Conservation (phyloP, 2,888 invertebrate genomes). For the Ormyrus rosae region DNA sequence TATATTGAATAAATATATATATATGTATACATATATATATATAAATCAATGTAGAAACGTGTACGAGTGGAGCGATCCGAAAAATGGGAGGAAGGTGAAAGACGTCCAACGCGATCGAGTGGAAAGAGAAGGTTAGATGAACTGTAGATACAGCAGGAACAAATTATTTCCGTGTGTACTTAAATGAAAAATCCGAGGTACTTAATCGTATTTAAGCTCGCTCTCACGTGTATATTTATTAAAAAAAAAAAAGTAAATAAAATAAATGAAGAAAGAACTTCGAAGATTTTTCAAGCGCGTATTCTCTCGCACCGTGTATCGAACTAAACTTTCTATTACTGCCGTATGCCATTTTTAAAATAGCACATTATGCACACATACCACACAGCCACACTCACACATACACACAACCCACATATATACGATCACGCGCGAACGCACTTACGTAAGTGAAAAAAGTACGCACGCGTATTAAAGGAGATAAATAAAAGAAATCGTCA, state of each 20-base stretch:
- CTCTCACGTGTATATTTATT: conserved; percentile 52
- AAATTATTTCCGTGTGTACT: conserved; percentile 49
- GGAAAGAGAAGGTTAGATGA: conserved; percentile 18
- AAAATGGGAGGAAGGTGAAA: conserved; percentile 30
- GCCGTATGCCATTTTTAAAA: conserved; percentile 50
- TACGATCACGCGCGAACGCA: conserved; percentile 11
- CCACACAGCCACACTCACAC: neutral
- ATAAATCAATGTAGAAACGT: conserved; percentile 30
- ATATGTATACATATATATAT: conserved; percentile 24
- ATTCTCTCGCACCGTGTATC: conserved; percentile 50
- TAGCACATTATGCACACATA: conserved; percentile 35
- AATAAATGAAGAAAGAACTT: conserved; percentile 17
- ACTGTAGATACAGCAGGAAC: neutral
- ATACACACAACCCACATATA: conserved; percentile 7
- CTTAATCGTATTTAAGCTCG: conserved; percentile 49
- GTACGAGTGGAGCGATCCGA: conserved; percentile 24
- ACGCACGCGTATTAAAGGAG: neutral
- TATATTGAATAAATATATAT: conserved; percentile 35
- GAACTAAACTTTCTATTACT: conserved; percentile 54
- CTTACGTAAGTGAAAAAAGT: neutral
- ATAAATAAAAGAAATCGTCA: conserved; percentile 28
- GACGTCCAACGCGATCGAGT: conserved; percentile 33
- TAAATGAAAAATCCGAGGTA: conserved; percentile 29
- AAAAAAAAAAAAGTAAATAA: conserved; percentile 31
- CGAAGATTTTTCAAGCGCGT: conserved; percentile 47